phyloP scores from a whole-genome alignment of 2,888 invertebrate genomes.

The Branchinecta sandiegonensis region DNA sequence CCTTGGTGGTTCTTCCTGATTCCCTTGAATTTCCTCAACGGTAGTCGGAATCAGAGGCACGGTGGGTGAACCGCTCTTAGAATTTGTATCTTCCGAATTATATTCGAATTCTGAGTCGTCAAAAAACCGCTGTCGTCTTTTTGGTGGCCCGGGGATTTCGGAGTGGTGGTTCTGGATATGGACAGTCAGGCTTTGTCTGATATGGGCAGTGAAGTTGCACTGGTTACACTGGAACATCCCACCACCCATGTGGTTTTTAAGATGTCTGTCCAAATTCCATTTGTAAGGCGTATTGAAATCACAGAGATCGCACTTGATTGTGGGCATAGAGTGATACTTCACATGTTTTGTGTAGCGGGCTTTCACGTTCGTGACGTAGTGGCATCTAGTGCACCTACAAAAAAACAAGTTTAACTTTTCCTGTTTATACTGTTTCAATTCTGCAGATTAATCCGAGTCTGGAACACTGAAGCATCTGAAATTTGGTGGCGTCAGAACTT shows the following conservation, averaged over 20 bases:
- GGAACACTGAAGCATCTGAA: no score
- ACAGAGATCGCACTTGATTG: conserved; percentile 84
- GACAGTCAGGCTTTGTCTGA: conserved; percentile 77
- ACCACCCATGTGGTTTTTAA: conserved; percentile 69
- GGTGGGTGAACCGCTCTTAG: neutral
- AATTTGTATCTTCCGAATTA: neutral
- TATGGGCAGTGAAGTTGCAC: conserved; percentile 80
- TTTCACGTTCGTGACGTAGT: conserved; percentile 77
- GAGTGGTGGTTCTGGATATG: conserved; percentile 58
- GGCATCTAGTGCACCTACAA: conserved; percentile 77
- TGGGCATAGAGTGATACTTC: conserved; percentile 83
- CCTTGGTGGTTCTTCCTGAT: conserved; percentile 29
- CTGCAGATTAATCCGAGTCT: no score
- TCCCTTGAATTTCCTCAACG: conserved; percentile 27
- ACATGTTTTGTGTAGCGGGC: conserved; percentile 82
- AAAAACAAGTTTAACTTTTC: conserved; percentile 34
- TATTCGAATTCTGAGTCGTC: conserved; percentile 20
- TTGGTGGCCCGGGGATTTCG: neutral
- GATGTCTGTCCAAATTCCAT: conserved; percentile 86
- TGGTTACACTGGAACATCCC: conserved; percentile 72
- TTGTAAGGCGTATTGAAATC: conserved; percentile 78
- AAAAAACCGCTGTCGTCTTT: conserved; percentile 24
- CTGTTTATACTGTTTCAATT: no score
- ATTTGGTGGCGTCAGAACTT: no score
- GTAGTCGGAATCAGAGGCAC: conserved; percentile 8